Conservation (phyloP, 2,888 invertebrate species). For the Noctua janthina region DNA sequence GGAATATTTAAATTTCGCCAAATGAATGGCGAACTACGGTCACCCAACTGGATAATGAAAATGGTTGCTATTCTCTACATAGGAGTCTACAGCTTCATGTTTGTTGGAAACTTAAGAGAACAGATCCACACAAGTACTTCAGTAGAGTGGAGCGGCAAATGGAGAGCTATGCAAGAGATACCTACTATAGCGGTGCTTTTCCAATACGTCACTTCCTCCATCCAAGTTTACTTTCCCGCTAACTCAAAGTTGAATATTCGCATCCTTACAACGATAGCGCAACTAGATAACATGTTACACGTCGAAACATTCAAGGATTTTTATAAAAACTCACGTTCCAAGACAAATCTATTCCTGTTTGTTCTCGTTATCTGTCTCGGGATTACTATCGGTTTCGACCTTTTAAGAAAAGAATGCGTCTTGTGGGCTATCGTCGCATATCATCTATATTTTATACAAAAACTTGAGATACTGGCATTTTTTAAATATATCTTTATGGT, state of each 20-base stretch:
- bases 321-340: slow-evolving; percentile 65
- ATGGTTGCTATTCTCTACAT: slow-evolving; percentile 18
- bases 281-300: slow-evolving; percentile 69
- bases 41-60: slow-evolving; percentile 35
- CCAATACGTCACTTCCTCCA: slow-evolving; percentile 68
- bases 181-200: slow-evolving; percentile 66
- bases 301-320: slow-evolving; percentile 65
- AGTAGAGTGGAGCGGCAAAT: slow-evolving; percentile 3
- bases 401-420: slow-evolving; percentile 38
- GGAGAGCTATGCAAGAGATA: slow-evolving; percentile 54
- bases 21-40: slow-evolving; percentile 21
- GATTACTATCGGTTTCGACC: slow-evolving; percentile 53
- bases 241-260: slow-evolving; percentile 63
- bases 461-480: slow-evolving; percentile 74
- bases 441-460: slow-evolving; percentile 69
- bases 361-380: slow-evolving; percentile 57
- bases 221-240: slow-evolving; percentile 66
- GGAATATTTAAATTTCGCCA: slow-evolving; percentile 32
- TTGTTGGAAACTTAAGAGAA: background rate
- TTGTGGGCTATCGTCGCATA: slow-evolving; percentile 28
- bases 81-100: background rate
- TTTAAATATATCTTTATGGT: slow-evolving; percentile 74
- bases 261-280: slow-evolving; percentile 67
- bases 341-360: slow-evolving; percentile 56
- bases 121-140: background rate